Evolutionary conservation across 2,888 invertebrate species (phyloP), one percentile per base, ranked within the genome.

Genomic region (Diplazon laetatorius): DNA sequence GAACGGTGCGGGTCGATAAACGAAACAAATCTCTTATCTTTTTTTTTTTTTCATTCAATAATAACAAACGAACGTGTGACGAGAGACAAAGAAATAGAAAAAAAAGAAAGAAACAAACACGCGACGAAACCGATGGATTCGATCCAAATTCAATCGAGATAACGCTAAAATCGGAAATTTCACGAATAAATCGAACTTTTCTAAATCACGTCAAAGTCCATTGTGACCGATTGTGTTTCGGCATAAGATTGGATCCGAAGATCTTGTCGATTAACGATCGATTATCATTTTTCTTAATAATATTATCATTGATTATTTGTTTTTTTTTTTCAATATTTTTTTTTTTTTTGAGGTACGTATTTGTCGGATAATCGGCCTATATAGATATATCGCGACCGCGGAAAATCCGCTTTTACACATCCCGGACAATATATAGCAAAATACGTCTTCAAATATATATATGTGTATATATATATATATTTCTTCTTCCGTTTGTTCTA

Each of bases 231-330:
- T 5, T 12, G 20, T 22, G 14, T 55, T 55, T 55, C 16, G 3
- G 3, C 30, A 55, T 9, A 46, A 57, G 72, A 78, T 44, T 39
- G n/a, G n/a, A n/a, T n/a, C 89, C 90, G 90, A 85, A 86, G 90
- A 86, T 90, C 87, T 82, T 86, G 87, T 90, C 88, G 88, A 88
- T 90, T 87, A 84, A 86, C 87, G 88, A 89, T 89, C 88, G 88
- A 89, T 82, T 30, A 30, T 6, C 4, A 30, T 5, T 30, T 30
- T 30, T 30, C 30, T 63, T 57, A n/a, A n/a, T n/a, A n/a, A n/a
- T n/a, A n/a, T n/a, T n/a, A n/a, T n/a, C n/a, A n/a, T n/a, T n/a
- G n/a, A n/a, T n/a, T 71, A 2, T 46, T 68, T 68, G 50, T 74
- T 78, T 3, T 65, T 66, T 66, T 88, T 65, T 82, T 76, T 87